Base-by-base conservation (phyloP, 1,140 invertebrate species). In the Sogatella furcifera region DNA sequence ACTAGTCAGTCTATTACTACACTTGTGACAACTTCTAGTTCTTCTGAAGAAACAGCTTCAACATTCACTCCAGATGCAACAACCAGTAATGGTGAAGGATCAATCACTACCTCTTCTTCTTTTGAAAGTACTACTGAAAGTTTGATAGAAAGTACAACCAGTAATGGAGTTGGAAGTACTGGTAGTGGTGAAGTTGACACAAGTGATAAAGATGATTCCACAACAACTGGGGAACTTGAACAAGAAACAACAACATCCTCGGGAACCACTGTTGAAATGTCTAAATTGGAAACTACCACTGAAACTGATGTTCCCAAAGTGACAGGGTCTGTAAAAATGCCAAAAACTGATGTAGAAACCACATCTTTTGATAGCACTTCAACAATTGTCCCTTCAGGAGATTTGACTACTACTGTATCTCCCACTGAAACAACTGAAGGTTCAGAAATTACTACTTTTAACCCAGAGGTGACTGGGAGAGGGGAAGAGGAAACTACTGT, bases 241-340 rank as follows among this genome's bases (percentile, higher is more conserved):
- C n/a, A 55, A 54, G 28, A 52, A 19, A 57, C 38, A 14, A 58
- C 53, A 54, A 13, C 38, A 22, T 58, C 58, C 49, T 28, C 59
- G 28, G 52, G 63, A 62, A 34, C 44, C 55, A 44, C 64, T 17
- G 62, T 59, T 22, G 19, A 44, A 62, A 57, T 61, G 53, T 17
- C 22, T 44, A 57, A 55, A 52, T n/a, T 21, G 46, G 55, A 55
- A 55, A 46, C 59, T 53, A 64, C 63, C 52, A 62, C 57, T 15
- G 61, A 57, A 55, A 31, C 41, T 34, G 61, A 66, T 49, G 22
- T 55, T 38, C 14, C 46, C 2, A 49, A 22, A 61, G 52, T 53
- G 61, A 59, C 4, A 58, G 34, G 28, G 31, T 42, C 59, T 54
- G 49, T 42, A 38, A 28, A 22, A 54, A 22, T 38, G 28, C 31